Evolutionary conservation across 37 sponge, comb jelly and placozoan genomes (phyloP).

Genomic region (Halisarca cf. caerulea): DNA sequence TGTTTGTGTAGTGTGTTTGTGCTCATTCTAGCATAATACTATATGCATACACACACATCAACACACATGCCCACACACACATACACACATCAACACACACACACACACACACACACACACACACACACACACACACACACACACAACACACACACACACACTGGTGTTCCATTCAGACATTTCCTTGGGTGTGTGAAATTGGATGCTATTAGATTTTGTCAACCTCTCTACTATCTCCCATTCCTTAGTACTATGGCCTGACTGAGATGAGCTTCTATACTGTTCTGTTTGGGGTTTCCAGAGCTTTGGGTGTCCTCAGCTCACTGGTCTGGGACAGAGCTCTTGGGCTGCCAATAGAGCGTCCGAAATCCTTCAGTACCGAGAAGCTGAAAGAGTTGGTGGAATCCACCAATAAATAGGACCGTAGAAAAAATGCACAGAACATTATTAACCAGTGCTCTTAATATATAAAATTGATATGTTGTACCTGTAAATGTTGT

Average conservation of each 20-base stretch:
- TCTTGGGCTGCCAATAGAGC: constrained; percentile 94
- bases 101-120: constrained; percentile 1
- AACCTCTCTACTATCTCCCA: too few species aligned
- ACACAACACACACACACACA: neutral
- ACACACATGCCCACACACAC: too few species aligned
- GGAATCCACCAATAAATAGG: neutral
- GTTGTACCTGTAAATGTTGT: neutral
- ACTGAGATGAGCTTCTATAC: constrained; percentile 98
- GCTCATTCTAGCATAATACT: too few species aligned
- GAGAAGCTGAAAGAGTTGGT: constrained; percentile 84
- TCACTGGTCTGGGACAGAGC: constrained; percentile 98
- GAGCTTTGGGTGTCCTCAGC: constrained; percentile 95
- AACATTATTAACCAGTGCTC: neutral
- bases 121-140: neutral
- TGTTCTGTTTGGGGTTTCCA: constrained; percentile 98
- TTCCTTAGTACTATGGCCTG: constrained; percentile 96
- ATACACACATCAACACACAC: neutral
- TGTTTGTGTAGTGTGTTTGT: too few species aligned
- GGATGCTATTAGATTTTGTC: too few species aligned
- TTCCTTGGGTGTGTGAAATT: too few species aligned
- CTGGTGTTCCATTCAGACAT: too few species aligned
- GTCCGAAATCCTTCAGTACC: constrained; percentile 97
- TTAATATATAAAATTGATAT: neutral
- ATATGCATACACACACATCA: too few species aligned
- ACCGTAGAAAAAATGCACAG: neutral